Percentiles rank a stretch among this genome's conserved stretches.
phyloP scores from a whole-genome alignment of 2,797 vertebrate genomes.

The Poecilia picta region DNA sequence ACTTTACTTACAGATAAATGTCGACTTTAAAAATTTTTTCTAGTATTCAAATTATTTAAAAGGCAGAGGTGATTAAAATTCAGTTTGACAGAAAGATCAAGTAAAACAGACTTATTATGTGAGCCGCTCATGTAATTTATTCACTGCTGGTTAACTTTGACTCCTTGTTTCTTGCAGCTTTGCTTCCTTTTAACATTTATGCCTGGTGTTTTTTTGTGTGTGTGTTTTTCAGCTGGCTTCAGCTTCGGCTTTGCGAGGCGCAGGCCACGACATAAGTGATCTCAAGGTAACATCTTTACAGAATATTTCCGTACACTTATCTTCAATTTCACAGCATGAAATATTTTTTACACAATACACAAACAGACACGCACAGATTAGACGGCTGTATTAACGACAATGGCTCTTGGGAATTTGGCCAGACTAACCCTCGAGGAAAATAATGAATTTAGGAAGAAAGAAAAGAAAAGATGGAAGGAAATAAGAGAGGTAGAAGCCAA shows the following conservation, averaged over 20 bases:
- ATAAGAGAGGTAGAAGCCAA: background rate
- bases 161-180: constrained; percentile 43
- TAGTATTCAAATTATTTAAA: constrained; percentile 4
- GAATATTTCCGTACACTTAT: constrained; percentile 15
- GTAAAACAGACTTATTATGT: background rate
- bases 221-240: constrained; percentile 55
- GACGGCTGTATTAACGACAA: too few relatives aligned
- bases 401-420: background rate
- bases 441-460: background rate
- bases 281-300: constrained; percentile 49
- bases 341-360: background rate
- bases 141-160: constrained; percentile 45
- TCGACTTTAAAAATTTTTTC: constrained; percentile 11
- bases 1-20: constrained; percentile 2
- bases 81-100: background rate
- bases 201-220: constrained; percentile 34
- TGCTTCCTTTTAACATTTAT: constrained; percentile 28
- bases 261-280: constrained; percentile 6
- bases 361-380: background rate
- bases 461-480: background rate
- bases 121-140: constrained; percentile 7
- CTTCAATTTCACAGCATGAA: background rate
- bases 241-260: constrained; percentile 23
- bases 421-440: background rate
- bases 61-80: background rate